Conservation (phyloP, 1,140 invertebrate species). For the Saccostrea cuccullata region DNA sequence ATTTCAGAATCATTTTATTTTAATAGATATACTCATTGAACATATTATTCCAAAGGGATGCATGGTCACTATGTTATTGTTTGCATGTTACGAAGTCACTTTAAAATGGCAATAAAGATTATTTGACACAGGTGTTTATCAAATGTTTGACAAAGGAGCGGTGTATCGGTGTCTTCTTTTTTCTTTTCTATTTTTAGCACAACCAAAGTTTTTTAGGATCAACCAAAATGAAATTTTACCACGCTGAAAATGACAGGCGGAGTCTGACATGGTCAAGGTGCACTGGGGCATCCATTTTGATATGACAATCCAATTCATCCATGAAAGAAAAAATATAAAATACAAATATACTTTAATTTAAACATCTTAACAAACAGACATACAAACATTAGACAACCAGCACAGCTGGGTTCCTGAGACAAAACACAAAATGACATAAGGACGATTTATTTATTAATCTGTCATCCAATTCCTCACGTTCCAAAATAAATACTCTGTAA, state of each 20-base stretch:
- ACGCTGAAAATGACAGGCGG: background rate
- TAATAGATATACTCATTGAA: too few relatives aligned
- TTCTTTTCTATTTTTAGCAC: too few relatives aligned
- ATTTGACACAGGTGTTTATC: too few relatives aligned
- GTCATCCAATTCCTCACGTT: constrained; percentile 20
- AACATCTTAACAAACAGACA: constrained; percentile 10
- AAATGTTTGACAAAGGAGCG: too few relatives aligned
- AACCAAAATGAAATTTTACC: background rate
- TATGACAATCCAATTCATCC: background rate
- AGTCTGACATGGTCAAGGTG: background rate
- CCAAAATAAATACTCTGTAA: constrained; percentile 26
- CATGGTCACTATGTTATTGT: too few relatives aligned
- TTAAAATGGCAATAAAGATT: too few relatives aligned
- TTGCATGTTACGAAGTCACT: too few relatives aligned
- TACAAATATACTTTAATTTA: constrained; percentile 26
- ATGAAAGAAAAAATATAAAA: constrained; percentile 22
- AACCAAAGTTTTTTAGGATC: too few relatives aligned
- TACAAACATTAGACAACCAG: constrained; percentile 18
- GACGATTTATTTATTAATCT: constrained; percentile 32
- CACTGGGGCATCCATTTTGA: background rate
- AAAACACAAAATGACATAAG: constrained; percentile 17
- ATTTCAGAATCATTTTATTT: too few relatives aligned
- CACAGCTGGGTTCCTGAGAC: constrained; percentile 27
- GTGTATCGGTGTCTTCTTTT: too few relatives aligned
- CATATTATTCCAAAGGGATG: too few relatives aligned